Percentiles rank a stretch among this genome's conserved stretches.
phyloP scores from a whole-genome alignment of 2,797 vertebrate species.

The Poeciliopsis gracilis region DNA sequence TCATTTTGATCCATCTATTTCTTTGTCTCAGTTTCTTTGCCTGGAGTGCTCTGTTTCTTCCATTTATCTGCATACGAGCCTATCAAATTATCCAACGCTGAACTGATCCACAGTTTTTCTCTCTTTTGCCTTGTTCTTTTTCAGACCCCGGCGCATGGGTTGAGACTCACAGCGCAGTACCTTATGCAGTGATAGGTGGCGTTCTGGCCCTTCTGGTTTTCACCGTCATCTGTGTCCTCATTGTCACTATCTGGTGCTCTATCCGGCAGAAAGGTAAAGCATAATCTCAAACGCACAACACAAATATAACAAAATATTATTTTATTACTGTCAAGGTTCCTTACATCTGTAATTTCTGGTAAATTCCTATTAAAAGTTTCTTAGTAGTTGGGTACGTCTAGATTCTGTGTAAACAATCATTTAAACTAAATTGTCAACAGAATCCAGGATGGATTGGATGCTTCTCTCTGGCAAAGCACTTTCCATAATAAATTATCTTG shows the following conservation, averaged over 20 bases:
- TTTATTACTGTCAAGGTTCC: conserved; percentile 14
- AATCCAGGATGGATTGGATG: conserved; percentile 35
- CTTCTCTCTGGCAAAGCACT: conserved; percentile 27
- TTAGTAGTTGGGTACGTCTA: conserved; percentile 18
- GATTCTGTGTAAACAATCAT: conserved; percentile 50
- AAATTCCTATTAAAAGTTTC: conserved; percentile 31
- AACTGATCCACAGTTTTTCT: conserved; percentile 17
- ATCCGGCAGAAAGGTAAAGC: conserved; percentile 91
- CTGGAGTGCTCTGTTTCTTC: conserved; percentile 13
- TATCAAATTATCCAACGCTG: conserved; percentile 22
- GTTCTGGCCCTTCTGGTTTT: conserved; percentile 91
- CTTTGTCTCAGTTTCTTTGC: conserved; percentile 33
- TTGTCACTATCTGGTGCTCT: conserved; percentile 93
- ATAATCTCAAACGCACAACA: conserved; percentile 5
- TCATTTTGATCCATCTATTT: conserved; percentile 41
- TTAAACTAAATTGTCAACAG: conserved; percentile 55
- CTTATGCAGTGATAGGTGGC: conserved; percentile 90
- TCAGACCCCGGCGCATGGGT: conserved; percentile 90
- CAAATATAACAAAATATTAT: conserved; percentile 15
- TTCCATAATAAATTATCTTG: conserved; percentile 69
- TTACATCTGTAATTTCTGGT: conserved; percentile 25
- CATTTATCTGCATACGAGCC: conserved; percentile 26
- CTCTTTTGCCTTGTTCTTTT: conserved; percentile 36
- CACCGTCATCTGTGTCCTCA: conserved; percentile 90
- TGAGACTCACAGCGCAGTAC: conserved; percentile 89